Conservation (phyloP, 2,113 vertebrate species). For the Myxocyprinus asiaticus region DNA sequence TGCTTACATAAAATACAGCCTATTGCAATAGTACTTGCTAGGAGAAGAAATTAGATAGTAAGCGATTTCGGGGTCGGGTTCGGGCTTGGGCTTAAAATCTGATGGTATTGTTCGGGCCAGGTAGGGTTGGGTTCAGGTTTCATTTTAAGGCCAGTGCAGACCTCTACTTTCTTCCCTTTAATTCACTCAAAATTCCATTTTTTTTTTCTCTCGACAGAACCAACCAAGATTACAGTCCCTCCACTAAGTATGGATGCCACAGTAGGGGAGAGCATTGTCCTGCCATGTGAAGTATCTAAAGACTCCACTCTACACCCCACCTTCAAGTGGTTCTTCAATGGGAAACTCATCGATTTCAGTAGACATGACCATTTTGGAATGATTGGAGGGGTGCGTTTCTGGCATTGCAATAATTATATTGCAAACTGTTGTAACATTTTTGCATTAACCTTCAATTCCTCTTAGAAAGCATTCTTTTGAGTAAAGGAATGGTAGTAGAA, state of each 20-base stretch:
- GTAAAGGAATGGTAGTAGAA: not conserved
- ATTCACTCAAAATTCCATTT: slow-evolving; percentile 14
- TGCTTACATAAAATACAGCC: too few relatives aligned
- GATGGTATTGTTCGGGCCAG: too few relatives aligned
- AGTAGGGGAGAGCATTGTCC: slow-evolving; percentile 86
- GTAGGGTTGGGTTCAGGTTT: too few relatives aligned
- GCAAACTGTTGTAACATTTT: not conserved
- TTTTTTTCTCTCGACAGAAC: slow-evolving; percentile 71
- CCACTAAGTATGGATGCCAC: slow-evolving; percentile 83
- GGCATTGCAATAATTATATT: not conserved
- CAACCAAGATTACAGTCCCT: slow-evolving; percentile 78
- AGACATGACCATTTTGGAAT: slow-evolving; percentile 84
- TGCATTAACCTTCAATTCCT: too few relatives aligned
- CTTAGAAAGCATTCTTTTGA: too few relatives aligned
- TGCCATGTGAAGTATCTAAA: slow-evolving; percentile 85
- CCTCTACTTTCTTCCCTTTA: not conserved
- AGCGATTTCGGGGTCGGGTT: too few relatives aligned
- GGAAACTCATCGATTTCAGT: slow-evolving; percentile 78
- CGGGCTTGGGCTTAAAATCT: too few relatives aligned
- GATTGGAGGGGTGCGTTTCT: slow-evolving; percentile 83
- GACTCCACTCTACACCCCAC: slow-evolving; percentile 77
- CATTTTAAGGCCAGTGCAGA: too few relatives aligned
- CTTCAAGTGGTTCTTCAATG: slow-evolving; percentile 88
- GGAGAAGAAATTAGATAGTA: too few relatives aligned
- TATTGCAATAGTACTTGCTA: too few relatives aligned